These are phyloP conservation scores for Semaprochilodus insignis DNA, from an alignment of 2,797 vertebrate species.

Conservation along the genomic window DNA sequence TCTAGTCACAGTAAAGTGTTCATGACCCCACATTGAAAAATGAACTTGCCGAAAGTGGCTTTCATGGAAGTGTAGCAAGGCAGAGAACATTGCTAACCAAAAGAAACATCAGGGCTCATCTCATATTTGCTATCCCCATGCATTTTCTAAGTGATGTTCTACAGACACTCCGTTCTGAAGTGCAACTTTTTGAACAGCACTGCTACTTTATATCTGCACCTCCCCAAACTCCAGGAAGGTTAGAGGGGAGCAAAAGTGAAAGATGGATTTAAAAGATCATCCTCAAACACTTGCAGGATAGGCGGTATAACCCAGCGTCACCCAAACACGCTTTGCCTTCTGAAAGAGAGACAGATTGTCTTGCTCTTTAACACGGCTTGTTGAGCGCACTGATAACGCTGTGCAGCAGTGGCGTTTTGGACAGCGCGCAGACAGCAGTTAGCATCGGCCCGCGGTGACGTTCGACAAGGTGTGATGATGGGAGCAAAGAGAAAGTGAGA, in stretches of 20 bases:
- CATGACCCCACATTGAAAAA: no score
- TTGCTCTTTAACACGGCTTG: slow-evolving; percentile 1
- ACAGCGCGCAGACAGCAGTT: slow-evolving; percentile 1
- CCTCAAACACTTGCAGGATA: neutral
- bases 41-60: no score
- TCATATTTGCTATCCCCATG: no score
- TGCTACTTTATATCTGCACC: no score
- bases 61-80: no score
- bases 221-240: neutral
- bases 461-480: slow-evolving; percentile 9
- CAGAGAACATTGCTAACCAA: no score
- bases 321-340: neutral
- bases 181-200: no score
- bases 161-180: no score
- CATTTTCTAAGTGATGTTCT: no score
- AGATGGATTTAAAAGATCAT: neutral
- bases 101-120: no score
- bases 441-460: neutral
- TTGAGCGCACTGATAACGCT: neutral
- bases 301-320: neutral
- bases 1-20: no score
- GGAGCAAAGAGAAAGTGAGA: neutral
- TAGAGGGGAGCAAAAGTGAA: neutral
- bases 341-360: neutral
- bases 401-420: neutral